Evolutionary conservation across 2,888 invertebrate genomes (phyloP).

Genomic region (Andrena flavipes): DNA sequence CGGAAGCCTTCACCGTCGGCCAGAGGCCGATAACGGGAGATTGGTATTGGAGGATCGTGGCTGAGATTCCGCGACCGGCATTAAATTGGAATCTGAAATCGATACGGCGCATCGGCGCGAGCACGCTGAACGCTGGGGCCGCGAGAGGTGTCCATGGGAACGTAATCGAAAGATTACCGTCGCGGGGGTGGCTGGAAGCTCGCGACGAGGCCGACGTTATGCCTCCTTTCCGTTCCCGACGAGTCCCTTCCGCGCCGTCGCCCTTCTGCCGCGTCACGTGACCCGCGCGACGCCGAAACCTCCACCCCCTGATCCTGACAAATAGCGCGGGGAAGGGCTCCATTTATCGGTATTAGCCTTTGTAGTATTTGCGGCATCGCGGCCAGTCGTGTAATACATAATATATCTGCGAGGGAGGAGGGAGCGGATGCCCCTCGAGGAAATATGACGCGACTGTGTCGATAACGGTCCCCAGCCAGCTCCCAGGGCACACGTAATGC

Average conservation of each 20-base stretch:
- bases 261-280: not conserved
- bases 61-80: slow-evolving; percentile 76
- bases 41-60: slow-evolving; percentile 77
- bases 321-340: slow-evolving; percentile 45
- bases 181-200: slow-evolving; percentile 32
- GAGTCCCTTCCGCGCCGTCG: slow-evolving; percentile 1
- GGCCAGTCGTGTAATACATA: slow-evolving; percentile 54
- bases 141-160: not conserved
- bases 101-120: slow-evolving; percentile 66
- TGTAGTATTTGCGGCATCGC: slow-evolving; percentile 56
- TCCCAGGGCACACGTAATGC: slow-evolving; percentile 1
- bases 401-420: slow-evolving; percentile 18
- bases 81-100: slow-evolving; percentile 82
- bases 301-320: slow-evolving; percentile 21
- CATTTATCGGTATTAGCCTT: slow-evolving; percentile 70
- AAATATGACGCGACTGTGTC: slow-evolving; percentile 36
- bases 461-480: not conserved
- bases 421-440: slow-evolving; percentile 6
- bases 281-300: not conserved
- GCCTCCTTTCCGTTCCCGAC: not conserved
- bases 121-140: not conserved
- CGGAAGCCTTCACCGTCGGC: slow-evolving; percentile 50
- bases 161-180: slow-evolving; percentile 71
- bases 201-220: slow-evolving; percentile 1
- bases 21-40: slow-evolving; percentile 76